Conservation (phyloP, 2,888 invertebrate genomes). For the Helobdella robusta region DNA sequence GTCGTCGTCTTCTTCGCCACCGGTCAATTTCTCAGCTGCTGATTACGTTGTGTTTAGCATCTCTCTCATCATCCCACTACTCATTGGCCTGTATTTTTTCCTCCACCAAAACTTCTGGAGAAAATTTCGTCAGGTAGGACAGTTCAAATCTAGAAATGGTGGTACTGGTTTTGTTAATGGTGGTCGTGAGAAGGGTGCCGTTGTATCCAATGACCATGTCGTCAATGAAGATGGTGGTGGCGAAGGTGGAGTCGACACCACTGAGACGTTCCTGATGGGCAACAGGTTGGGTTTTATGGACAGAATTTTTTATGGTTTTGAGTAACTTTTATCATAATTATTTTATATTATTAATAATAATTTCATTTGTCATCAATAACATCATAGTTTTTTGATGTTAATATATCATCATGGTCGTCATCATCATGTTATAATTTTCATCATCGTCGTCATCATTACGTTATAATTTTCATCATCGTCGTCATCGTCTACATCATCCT, state of each 20-base stretch:
- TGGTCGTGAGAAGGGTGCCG: not conserved
- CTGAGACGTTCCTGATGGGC: conserved; percentile 6
- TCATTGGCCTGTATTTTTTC: conserved; percentile 27
- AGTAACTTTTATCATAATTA: too few species aligned
- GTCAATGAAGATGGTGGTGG: not conserved
- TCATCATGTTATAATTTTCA: not conserved
- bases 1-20: not conserved
- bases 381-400: not conserved
- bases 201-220: not conserved
- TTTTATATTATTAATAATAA: too few species aligned
- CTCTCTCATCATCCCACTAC: conserved; percentile 26
- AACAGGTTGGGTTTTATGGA: too few species aligned
- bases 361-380: too few species aligned
- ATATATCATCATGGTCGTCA: not conserved
- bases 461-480: not conserved
- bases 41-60: conserved; percentile 30
- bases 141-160: too few species aligned
- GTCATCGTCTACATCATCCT: not conserved
- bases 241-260: not conserved
- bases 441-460: not conserved
- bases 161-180: not conserved
- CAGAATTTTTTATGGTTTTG: too few species aligned
- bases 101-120: not conserved
- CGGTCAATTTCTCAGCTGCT: conserved; percentile 21
- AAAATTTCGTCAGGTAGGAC: too few species aligned